Base-by-base conservation (phyloP, 2,797 vertebrate genomes). In the Lithobates pipiens region DNA sequence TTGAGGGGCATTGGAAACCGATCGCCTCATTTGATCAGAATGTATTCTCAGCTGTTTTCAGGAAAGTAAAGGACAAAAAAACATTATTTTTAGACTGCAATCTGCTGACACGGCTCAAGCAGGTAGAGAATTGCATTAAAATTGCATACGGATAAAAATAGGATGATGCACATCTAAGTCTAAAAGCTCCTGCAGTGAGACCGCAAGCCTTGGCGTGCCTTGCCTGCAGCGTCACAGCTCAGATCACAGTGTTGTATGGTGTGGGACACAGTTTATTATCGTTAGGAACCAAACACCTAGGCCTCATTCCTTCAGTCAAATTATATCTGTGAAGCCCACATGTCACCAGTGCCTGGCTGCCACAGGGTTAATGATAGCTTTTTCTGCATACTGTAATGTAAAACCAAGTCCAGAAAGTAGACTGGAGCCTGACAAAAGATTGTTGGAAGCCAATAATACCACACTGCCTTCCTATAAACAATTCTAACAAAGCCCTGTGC, bases 401-500 rank as follows among this genome's bases (percentile, higher is more conserved):
- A 87, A 80, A 83, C 86, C 86, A 27, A 75, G 86, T 83, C 79
- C 81, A 87, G 77, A 84, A 87, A 79, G 71, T 76, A 87, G 86
- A 83, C 86, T 87, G 81, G 85, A 76, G 81, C 77, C 81, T 87
- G 86, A 87, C 86, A 87, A 87, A 87, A 87, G 86, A 87, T 84
- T 87, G 81, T 87, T 87, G 86, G 81, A 83, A 75, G 80, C 86
- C 86, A 87, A 83, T 79, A 83, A 87, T 87, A 87, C 86, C 81
- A 87, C 86, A 87, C 83, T 83, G 86, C 86, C 86, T 87, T 87
- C 86, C 86, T 84, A 87, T 87, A 87, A 87, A 87, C 86, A 87
- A 83, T 84, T 29, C 81, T 63, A 87, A 83, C 81, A 83, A 87
- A 83, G 76, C 86, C 50, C 77, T 69, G 42, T 15, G 81, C 86